phyloP scores from a whole-genome alignment of 2,888 invertebrate species.

The Plagodis dolabraria region DNA sequence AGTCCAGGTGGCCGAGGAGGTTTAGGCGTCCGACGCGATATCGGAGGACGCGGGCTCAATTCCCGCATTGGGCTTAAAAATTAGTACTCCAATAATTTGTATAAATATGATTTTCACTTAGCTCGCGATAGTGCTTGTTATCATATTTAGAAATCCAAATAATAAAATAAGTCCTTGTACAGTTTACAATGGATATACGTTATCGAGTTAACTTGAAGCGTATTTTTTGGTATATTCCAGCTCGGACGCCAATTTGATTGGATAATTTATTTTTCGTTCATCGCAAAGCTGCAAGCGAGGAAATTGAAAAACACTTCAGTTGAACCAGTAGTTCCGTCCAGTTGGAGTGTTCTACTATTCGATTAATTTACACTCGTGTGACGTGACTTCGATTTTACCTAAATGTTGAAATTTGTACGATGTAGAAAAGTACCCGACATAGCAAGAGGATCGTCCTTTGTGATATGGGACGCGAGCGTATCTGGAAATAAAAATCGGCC shows the following conservation, averaged over 20 bases:
- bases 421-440: too few species aligned
- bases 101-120: too few species aligned
- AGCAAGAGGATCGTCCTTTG: not conserved
- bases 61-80: too few species aligned
- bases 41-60: too few species aligned
- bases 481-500: too few species aligned
- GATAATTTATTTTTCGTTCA: slow-evolving; percentile 33
- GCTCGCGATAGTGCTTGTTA: too few species aligned
- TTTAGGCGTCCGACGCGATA: too few species aligned
- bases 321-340: slow-evolving; percentile 32
- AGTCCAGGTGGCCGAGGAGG: too few species aligned
- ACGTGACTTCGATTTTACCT: slow-evolving; percentile 17
- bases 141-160: not conserved
- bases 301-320: slow-evolving; percentile 39
- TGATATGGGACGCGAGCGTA: not conserved
- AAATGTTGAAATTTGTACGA: not conserved
- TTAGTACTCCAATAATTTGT: too few species aligned
- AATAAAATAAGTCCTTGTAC: not conserved
- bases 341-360: slow-evolving; percentile 29
- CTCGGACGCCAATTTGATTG: slow-evolving; percentile 19
- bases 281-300: slow-evolving; percentile 36
- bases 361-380: slow-evolving; percentile 29
- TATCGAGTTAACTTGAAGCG: slow-evolving; percentile 7
- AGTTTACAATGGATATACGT: slow-evolving; percentile 6
- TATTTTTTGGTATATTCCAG: slow-evolving; percentile 13